These are phyloP conservation scores for Scophthalmus maximus DNA, from an alignment of 2,113 vertebrate genomes.

Conservation along the genomic window DNA sequence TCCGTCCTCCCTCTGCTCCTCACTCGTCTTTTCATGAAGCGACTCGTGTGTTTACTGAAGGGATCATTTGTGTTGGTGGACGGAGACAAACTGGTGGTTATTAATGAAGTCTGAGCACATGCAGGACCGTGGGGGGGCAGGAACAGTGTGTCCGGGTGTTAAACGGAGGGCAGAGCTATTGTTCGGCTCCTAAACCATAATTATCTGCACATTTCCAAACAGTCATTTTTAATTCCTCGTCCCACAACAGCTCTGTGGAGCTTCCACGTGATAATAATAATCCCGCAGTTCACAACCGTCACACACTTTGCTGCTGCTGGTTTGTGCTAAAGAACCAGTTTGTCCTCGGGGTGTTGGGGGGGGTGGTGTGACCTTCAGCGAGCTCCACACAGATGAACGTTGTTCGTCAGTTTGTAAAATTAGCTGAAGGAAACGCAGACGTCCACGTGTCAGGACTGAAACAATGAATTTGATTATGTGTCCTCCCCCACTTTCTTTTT, in stretches of 20 bases:
- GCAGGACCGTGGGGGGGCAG: not conserved
- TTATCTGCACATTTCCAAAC: conserved; percentile 53
- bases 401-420: no score
- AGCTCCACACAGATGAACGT: no score
- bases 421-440: no score
- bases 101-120: conserved; percentile 17
- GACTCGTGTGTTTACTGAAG: conserved; percentile 40
- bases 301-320: conserved; percentile 43
- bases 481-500: no score
- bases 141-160: conserved; percentile 45
- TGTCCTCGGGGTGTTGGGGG: conserved; percentile 39
- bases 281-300: conserved; percentile 55
- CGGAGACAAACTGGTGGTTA: conserved; percentile 10
- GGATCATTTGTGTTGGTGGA: conserved; percentile 38
- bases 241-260: conserved; percentile 49
- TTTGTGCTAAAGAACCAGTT: conserved; percentile 34
- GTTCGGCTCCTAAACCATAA: conserved; percentile 44
- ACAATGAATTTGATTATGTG: no score
- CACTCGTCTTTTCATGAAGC: conserved; percentile 34
- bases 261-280: no score
- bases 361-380: conserved; percentile 51
- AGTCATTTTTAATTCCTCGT: conserved; percentile 37
- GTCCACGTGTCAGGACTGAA: no score
- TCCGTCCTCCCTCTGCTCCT: conserved; percentile 1
- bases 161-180: conserved; percentile 61